Percentiles rank a stretch among this genome's conserved stretches.
phyloP scores from a whole-genome alignment of 2,888 invertebrate species.

The Limnephilus auricula region DNA sequence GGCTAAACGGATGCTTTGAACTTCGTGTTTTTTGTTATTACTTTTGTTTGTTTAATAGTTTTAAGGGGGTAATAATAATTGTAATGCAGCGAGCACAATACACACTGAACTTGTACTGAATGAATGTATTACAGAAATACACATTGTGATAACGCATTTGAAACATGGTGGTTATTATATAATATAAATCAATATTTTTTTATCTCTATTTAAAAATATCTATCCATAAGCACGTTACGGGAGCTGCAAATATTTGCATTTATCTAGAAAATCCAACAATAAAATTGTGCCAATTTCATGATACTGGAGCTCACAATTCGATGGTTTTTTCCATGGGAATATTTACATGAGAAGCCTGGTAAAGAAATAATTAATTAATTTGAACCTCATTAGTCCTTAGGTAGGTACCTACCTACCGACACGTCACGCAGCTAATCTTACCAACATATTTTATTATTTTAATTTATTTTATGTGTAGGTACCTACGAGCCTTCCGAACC shows the following conservation, averaged over 20 bases:
- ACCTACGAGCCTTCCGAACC: background rate
- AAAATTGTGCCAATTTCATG: background rate
- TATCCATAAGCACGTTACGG: background rate
- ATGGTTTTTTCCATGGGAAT: background rate
- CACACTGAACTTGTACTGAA: background rate
- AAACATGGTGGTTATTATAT: background rate
- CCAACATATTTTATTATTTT: background rate
- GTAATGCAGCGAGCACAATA: background rate
- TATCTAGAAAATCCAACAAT: background rate
- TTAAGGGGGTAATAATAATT: constrained; percentile 16
- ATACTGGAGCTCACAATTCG: background rate
- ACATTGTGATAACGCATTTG: background rate
- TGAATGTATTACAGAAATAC: background rate
- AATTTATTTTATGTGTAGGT: too few relatives aligned
- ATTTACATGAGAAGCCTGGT: too few relatives aligned
- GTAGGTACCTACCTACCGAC: background rate
- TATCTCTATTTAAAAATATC: background rate
- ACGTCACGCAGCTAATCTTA: background rate
- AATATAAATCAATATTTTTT: background rate
- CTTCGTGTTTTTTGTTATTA: background rate
- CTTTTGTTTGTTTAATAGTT: constrained; percentile 19
- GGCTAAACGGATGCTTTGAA: constrained; percentile 36
- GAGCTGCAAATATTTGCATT: background rate
- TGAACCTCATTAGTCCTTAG: background rate
- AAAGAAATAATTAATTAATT: too few relatives aligned